A percentile compares a stretch with the other conserved stretches of the same genome.
phyloP scores from a whole-genome alignment of 2,113 vertebrate species.

The Percina caprodes region DNA sequence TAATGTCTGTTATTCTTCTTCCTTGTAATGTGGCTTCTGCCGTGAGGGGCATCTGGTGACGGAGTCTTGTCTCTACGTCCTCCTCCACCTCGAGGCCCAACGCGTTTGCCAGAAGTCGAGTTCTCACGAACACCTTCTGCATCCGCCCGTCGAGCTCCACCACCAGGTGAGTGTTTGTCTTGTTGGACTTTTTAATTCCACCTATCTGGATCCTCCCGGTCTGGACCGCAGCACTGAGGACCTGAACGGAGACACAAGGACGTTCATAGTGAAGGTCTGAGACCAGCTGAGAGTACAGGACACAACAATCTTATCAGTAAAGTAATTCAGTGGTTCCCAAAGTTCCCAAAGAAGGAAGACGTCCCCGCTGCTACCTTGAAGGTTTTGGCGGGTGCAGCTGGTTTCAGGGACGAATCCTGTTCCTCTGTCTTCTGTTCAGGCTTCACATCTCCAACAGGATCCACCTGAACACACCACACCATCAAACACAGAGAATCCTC shows the following conservation, averaged over 20 bases:
- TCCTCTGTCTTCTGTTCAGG: too few species aligned
- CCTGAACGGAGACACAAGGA: not conserved
- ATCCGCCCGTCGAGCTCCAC: accelerated
- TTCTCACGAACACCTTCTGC: accelerated
- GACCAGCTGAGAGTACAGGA: too few species aligned
- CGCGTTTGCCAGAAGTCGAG: not conserved
- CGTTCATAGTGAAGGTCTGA: not conserved
- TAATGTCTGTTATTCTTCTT: not conserved
- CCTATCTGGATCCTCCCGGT: not conserved
- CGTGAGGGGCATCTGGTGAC: not conserved
- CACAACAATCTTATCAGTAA: too few species aligned
- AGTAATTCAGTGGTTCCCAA: too few species aligned
- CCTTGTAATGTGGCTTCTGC: not conserved
- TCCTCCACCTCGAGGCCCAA: not conserved
- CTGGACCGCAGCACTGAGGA: not conserved
- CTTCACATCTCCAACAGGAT: too few species aligned
- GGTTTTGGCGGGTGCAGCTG: too few species aligned
- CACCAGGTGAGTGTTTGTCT: not conserved
- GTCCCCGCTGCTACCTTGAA: too few species aligned
- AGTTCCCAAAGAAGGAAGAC: too few species aligned
- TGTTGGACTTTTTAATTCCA: not conserved
- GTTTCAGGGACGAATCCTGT: too few species aligned
- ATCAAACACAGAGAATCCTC: too few species aligned
- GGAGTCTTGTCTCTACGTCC: accelerated
- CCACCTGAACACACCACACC: too few species aligned